Evolutionary conservation across 1,140 invertebrate genomes (phyloP).

Genomic region (Tigriopus japonicus): DNA sequence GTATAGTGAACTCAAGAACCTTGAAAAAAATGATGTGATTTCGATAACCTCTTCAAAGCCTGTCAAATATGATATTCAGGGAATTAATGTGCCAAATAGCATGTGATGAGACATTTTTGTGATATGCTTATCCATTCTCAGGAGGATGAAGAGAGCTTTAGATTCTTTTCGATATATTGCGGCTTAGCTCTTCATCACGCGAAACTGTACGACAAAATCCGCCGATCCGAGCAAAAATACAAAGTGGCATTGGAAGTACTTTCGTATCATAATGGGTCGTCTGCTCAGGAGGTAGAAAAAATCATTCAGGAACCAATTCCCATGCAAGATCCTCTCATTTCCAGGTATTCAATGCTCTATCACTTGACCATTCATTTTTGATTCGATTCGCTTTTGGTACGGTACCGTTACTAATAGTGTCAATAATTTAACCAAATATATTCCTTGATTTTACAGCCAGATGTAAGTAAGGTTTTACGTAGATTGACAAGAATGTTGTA

Average conservation of each 20-base stretch:
- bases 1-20: too few species aligned
- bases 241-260: slow-evolving; percentile 49
- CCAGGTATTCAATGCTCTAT: background rate
- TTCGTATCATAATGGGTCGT: slow-evolving; percentile 52
- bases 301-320: background rate
- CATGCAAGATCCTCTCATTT: background rate
- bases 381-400: background rate
- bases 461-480: background rate
- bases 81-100: too few species aligned
- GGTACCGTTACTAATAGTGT: background rate
- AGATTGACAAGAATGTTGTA: too few species aligned
- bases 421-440: too few species aligned
- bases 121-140: slow-evolving; percentile 15
- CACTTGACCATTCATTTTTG: too few species aligned
- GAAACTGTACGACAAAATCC: slow-evolving; percentile 62
- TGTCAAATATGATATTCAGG: too few species aligned
- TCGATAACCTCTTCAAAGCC: too few species aligned
- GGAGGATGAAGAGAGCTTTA: slow-evolving; percentile 59
- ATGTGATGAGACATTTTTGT: too few species aligned
- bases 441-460: background rate
- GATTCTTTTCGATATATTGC: slow-evolving; percentile 64
- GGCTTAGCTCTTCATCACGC: slow-evolving; percentile 64
- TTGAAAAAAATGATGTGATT: too few species aligned
- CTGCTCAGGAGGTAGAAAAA: background rate
- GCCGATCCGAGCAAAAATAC: slow-evolving; percentile 62